These are phyloP conservation scores for Gephyroberyx darwinii DNA, from an alignment of 2,797 vertebrate genomes.

Conservation along the genomic window DNA sequence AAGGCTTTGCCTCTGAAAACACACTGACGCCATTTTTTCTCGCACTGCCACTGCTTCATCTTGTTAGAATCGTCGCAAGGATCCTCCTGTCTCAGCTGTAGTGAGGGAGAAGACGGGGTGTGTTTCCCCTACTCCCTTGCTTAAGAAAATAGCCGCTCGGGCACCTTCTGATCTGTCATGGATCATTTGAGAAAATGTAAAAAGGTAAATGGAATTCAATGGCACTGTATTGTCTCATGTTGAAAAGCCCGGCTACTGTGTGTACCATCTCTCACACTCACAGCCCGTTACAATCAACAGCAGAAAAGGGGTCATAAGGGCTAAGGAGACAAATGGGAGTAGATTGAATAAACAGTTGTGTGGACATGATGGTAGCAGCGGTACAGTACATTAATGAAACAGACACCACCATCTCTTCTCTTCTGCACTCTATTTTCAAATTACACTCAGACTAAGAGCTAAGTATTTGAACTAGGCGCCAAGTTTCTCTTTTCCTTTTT, in stretches of 20 bases:
- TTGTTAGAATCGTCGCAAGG: background rate
- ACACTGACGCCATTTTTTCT: constrained; percentile 12
- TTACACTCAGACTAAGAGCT: background rate
- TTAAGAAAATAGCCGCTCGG: background rate
- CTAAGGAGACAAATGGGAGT: constrained; percentile 13
- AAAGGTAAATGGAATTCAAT: constrained; percentile 30
- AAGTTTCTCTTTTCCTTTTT: constrained; percentile 14
- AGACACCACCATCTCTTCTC: background rate
- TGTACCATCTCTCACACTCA: constrained; percentile 13
- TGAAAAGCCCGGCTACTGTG: background rate
- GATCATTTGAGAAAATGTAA: constrained; percentile 33
- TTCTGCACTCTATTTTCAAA: too few species aligned
- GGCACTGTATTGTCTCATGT: constrained; percentile 26
- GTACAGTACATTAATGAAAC: constrained; percentile 30
- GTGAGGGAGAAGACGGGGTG: constrained; percentile 2
- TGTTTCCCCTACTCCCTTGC: background rate
- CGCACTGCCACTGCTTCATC: constrained; percentile 22
- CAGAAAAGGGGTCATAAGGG: constrained; percentile 11
- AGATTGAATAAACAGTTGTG: constrained; percentile 15
- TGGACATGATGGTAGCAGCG: constrained; percentile 30
- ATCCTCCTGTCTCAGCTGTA: constrained; percentile 11
- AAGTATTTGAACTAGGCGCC: constrained; percentile 14
- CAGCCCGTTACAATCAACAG: constrained; percentile 27
- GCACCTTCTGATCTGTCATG: background rate
- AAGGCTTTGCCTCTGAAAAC: constrained; percentile 50